A percentile compares a stretch with the other conserved stretches of the same genome.
Conservation (phyloP, 2,888 invertebrate genomes). For the Seira musarum region DNA sequence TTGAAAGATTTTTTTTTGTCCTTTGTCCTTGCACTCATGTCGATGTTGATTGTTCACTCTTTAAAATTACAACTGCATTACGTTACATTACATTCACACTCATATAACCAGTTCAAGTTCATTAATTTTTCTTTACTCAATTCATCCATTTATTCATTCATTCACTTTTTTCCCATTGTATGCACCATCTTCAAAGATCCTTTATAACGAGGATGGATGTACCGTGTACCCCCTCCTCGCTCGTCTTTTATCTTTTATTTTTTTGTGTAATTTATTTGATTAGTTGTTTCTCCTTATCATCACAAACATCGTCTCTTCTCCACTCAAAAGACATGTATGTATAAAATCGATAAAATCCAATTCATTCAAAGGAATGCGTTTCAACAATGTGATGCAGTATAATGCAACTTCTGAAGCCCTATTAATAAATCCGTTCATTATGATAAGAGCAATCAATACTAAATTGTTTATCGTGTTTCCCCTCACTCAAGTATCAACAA, state of each 20-base stretch:
- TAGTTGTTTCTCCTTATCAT: background rate
- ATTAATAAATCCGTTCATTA: background rate
- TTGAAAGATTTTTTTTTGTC: background rate
- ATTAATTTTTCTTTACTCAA: background rate
- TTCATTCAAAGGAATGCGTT: too few species aligned
- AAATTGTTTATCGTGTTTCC: too few species aligned
- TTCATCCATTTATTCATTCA: background rate
- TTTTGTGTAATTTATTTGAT: background rate
- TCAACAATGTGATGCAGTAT: too few species aligned
- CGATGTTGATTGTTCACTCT: background rate
- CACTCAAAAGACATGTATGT: background rate
- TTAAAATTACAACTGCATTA: background rate
- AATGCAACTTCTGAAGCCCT: background rate
- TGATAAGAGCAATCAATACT: background rate
- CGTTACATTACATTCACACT: too few species aligned
- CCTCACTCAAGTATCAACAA: too few species aligned
- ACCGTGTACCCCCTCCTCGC: background rate
- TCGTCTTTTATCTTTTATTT: background rate
- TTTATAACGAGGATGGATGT: too few species aligned
- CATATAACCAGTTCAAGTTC: constrained; percentile 26
- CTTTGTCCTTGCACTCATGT: background rate
- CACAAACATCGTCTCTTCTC: background rate
- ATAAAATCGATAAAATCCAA: too few species aligned
- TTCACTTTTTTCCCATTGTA: background rate
- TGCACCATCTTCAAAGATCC: background rate